These are phyloP conservation scores for Synergus gifuensis DNA, from an alignment of 2,888 invertebrate genomes.

Conservation along the genomic window DNA sequence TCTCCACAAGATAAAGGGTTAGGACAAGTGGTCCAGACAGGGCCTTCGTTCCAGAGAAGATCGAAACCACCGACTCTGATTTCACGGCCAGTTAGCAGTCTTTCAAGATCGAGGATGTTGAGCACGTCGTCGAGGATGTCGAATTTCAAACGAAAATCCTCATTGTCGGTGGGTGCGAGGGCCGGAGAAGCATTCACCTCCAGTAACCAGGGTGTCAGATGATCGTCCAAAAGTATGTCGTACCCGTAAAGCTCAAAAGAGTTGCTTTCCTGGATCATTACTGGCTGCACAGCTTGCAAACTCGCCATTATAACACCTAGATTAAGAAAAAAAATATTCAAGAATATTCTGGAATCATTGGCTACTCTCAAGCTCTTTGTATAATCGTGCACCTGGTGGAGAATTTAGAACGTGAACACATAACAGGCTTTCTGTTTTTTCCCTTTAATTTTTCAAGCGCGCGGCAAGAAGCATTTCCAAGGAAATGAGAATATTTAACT, in stretches of 20 bases:
- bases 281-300: constrained; percentile 79
- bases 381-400: background rate
- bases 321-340: constrained; percentile 23
- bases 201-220: constrained; percentile 81
- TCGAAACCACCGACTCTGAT: constrained; percentile 82
- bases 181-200: constrained; percentile 83
- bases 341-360: background rate
- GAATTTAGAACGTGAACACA: background rate
- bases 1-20: constrained; percentile 57
- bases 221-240: constrained; percentile 81
- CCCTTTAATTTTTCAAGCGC: background rate
- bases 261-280: constrained; percentile 80
- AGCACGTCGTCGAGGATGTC: constrained; percentile 81
- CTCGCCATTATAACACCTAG: constrained; percentile 79
- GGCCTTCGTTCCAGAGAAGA: constrained; percentile 80
- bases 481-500: background rate
- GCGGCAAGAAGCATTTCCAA: too few species aligned
- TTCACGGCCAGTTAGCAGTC: constrained; percentile 80
- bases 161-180: constrained; percentile 80
- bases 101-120: constrained; percentile 81
- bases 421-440: background rate
- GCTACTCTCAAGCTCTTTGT: background rate
- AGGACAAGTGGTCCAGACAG: constrained; percentile 72
- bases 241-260: constrained; percentile 84
- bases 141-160: constrained; percentile 81